Evolutionary conservation across 2,888 invertebrate species (phyloP).

Genomic region (Teleiodes luculella): DNA sequence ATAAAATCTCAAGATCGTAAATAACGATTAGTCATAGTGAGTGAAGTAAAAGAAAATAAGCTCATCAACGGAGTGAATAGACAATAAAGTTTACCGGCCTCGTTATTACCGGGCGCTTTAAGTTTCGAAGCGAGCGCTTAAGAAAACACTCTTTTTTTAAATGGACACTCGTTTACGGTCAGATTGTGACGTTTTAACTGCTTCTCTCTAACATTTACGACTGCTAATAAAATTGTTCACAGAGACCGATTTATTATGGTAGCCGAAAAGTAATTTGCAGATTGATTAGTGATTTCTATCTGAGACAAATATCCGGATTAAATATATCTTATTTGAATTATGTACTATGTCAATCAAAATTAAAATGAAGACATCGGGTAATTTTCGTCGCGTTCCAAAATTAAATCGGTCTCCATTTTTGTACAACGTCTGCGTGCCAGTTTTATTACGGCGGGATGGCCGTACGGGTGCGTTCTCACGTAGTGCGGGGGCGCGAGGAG

Average conservation of each 20-base stretch:
- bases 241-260: conserved; percentile 60
- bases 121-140: conserved; percentile 43
- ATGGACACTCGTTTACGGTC: conserved; percentile 69
- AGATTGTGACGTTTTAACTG: conserved; percentile 72
- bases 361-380: conserved; percentile 43
- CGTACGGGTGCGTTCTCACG: conserved; percentile 55
- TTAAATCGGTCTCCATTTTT: conserved; percentile 40
- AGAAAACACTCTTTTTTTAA: conserved; percentile 73
- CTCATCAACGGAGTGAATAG: conserved; percentile 67
- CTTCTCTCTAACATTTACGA: conserved; percentile 66
- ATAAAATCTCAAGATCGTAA: conserved; percentile 41
- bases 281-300: conserved; percentile 32
- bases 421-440: conserved; percentile 43
- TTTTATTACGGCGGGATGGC: conserved; percentile 38
- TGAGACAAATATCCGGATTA: conserved; percentile 34
- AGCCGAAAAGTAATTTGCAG: conserved; percentile 52
- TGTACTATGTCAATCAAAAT: conserved; percentile 57
- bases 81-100: conserved; percentile 62
- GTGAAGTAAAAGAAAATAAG: conserved; percentile 64
- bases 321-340: conserved; percentile 37
- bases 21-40: conserved; percentile 64
- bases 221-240: conserved; percentile 68
- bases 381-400: conserved; percentile 38
- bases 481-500: conserved; percentile 48
- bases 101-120: conserved; percentile 56